Conservation (phyloP, 2,113 vertebrate genomes). For the Vanacampus margaritifer region DNA sequence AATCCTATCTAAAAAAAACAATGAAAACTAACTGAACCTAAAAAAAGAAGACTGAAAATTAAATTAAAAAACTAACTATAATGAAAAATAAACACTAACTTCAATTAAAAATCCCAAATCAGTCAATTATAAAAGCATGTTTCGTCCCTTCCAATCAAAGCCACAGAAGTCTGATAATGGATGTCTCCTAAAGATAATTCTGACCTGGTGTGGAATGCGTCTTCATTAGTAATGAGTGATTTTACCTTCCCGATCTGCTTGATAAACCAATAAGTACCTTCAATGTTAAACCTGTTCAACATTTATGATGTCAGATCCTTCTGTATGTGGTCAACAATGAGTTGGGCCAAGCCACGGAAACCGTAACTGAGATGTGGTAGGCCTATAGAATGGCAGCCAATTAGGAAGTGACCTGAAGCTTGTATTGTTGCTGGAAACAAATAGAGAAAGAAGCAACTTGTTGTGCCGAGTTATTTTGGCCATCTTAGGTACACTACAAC, state of each 20-base stretch:
- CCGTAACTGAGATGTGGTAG: not conserved
- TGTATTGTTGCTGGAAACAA: not conserved
- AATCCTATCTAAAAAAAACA: too few species aligned
- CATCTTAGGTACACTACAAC: not conserved
- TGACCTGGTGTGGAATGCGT: not conserved
- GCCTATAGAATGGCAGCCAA: not conserved
- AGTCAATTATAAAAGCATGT: not conserved
- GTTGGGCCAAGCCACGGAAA: not conserved
- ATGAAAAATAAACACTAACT: too few species aligned
- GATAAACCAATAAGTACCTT: not conserved
- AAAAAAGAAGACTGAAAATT: too few species aligned
- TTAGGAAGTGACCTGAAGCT: not conserved
- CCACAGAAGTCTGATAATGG: not conserved
- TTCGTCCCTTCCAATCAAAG: not conserved
- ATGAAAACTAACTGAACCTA: too few species aligned
- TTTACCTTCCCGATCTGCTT: not conserved
- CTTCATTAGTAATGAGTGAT: not conserved
- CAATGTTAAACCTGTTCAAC: not conserved
- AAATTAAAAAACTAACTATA: too few species aligned
- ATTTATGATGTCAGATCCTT: not conserved
- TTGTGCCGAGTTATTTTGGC: not conserved
- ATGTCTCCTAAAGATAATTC: not conserved
- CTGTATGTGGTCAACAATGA: not conserved
- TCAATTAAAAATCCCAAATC: not conserved
- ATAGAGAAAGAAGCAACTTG: not conserved